phyloP scores from a whole-genome alignment of 2,888 invertebrate species.

The Cataglyphis altisquamis region DNA sequence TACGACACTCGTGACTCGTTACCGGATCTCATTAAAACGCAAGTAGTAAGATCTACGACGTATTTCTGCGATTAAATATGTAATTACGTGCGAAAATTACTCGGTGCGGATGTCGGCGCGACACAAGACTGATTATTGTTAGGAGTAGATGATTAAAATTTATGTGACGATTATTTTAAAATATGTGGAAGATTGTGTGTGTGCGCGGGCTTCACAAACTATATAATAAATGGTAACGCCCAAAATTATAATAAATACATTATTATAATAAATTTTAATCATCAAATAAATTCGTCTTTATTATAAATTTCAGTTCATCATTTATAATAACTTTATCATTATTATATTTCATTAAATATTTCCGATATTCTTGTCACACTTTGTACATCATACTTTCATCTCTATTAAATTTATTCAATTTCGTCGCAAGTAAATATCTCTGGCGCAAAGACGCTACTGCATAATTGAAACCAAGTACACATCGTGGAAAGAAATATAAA shows the following conservation, averaged over 20 bases:
- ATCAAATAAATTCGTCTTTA: too few species aligned
- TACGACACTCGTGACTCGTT: conserved; percentile 69
- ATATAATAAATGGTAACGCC: neutral
- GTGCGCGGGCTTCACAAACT: neutral
- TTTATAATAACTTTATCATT: too few species aligned
- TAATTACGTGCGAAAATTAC: neutral
- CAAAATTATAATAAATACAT: neutral
- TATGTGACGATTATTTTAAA: neutral
- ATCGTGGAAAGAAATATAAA: conserved; percentile 26
- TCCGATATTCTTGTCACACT: too few species aligned
- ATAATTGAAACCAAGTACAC: conserved; percentile 37
- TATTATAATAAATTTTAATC: neutral
- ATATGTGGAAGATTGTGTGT: neutral
- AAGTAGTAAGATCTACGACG: neutral
- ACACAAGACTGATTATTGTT: neutral
- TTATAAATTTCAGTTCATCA: too few species aligned
- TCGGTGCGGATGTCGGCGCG: neutral
- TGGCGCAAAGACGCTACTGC: conserved; percentile 21
- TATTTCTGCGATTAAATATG: neutral
- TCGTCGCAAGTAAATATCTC: neutral
- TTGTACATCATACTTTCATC: neutral
- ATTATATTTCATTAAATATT: too few species aligned
- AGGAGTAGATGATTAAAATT: conserved; percentile 11
- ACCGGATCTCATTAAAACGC: conserved; percentile 60
- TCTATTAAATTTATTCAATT: neutral